These are phyloP conservation scores for Eristalinus aeneus DNA, from an alignment of 2,888 invertebrate species.

Conservation along the genomic window DNA sequence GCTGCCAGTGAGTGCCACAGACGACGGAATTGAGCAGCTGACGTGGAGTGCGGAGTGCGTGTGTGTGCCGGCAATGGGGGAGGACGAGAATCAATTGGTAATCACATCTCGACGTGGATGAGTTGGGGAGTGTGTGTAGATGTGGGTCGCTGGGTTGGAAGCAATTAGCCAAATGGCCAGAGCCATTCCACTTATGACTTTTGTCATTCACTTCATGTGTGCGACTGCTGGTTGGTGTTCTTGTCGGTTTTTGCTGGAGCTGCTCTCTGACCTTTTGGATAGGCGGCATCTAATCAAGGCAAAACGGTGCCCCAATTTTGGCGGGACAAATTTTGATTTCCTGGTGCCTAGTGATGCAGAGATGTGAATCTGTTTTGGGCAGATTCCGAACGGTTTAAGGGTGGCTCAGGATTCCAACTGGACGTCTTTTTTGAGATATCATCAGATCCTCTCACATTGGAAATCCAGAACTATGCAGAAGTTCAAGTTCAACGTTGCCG, in stretches of 20 bases:
- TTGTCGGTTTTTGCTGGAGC: background rate
- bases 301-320: background rate
- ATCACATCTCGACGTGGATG: conserved; percentile 29
- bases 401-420: too few species aligned
- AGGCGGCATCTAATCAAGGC: background rate
- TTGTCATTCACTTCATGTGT: background rate
- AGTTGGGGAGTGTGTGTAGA: background rate
- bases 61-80: background rate
- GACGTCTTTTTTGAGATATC: too few species aligned
- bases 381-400: too few species aligned
- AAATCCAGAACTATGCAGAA: too few species aligned
- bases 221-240: background rate
- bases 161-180: conserved; percentile 33
- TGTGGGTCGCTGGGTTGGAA: background rate
- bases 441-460: too few species aligned
- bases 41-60: background rate
- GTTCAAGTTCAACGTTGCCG: too few species aligned
- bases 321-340: background rate
- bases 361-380: background rate
- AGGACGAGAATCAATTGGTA: conserved; percentile 36
- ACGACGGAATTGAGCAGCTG: conserved; percentile 1
- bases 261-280: background rate
- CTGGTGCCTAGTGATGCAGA: background rate
- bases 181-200: conserved; percentile 43
- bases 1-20: background rate